Evolutionary conservation across 2,888 invertebrate species (phyloP).

Genomic region (Campoplex nolae): DNA sequence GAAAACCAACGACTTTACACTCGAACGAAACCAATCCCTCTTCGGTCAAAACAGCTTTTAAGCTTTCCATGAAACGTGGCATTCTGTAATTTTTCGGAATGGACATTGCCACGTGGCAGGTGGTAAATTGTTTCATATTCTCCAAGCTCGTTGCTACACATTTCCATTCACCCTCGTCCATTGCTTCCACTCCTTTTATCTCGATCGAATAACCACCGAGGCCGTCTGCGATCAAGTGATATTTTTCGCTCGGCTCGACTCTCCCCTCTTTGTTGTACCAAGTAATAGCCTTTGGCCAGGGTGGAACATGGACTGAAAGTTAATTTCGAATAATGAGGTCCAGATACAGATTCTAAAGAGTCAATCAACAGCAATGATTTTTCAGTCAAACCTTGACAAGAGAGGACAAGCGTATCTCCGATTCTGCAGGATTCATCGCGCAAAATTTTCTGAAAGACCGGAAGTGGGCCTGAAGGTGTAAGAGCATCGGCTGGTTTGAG

Average conservation of each 20-base stretch:
- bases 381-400: conserved; percentile 88
- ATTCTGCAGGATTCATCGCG: conserved; percentile 91
- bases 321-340: neutral
- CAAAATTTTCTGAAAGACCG: conserved; percentile 91
- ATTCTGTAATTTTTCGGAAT: conserved; percentile 96
- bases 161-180: conserved; percentile 96
- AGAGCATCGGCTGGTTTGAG: conserved; percentile 88
- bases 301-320: conserved; percentile 90
- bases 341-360: neutral
- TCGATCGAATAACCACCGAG: conserved; percentile 93
- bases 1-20: conserved; percentile 96
- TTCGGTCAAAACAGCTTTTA: conserved; percentile 95
- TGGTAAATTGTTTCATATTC: conserved; percentile 91
- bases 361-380: neutral
- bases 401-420: conserved; percentile 90
- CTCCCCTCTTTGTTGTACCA: conserved; percentile 95
- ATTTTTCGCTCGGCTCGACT: conserved; percentile 89
- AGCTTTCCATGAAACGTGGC: conserved; percentile 95
- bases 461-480: conserved; percentile 89
- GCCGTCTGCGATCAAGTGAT: conserved; percentile 92
- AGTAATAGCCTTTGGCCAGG: conserved; percentile 92
- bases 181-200: conserved; percentile 90
- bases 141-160: conserved; percentile 93
- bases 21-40: conserved; percentile 97
- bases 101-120: conserved; percentile 91